These are phyloP conservation scores for Temnothorax rugatulus DNA, from an alignment of 2,888 invertebrate genomes.

Conservation along the genomic window DNA sequence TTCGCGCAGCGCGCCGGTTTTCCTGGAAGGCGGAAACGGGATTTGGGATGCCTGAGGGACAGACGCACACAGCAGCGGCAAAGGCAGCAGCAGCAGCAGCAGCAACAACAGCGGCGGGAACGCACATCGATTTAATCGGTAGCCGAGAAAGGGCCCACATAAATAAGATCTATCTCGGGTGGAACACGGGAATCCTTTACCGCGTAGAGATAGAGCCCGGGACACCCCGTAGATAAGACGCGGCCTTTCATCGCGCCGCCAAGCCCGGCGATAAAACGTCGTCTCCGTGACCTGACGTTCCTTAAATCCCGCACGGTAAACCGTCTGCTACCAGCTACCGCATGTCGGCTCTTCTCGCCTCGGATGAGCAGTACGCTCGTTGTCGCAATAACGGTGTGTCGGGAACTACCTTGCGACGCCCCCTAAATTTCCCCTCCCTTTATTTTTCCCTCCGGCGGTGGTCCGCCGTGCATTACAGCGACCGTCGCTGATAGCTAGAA, in stretches of 20 bases:
- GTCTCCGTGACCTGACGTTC: slow-evolving; percentile 78
- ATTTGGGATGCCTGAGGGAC: slow-evolving; percentile 64
- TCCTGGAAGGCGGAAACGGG: slow-evolving; percentile 79
- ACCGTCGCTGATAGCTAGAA: not conserved
- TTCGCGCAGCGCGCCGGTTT: slow-evolving; percentile 65
- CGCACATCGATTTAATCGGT: slow-evolving; percentile 83
- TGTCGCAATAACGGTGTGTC: slow-evolving; percentile 37
- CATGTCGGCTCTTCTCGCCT: slow-evolving; percentile 71
- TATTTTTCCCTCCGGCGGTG: not conserved
- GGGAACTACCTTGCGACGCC: slow-evolving; percentile 3
- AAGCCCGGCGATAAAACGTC: slow-evolving; percentile 78
- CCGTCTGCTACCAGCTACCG: slow-evolving; percentile 68
- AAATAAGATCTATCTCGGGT: slow-evolving; percentile 85
- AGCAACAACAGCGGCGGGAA: slow-evolving; percentile 51
- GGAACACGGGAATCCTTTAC: slow-evolving; percentile 86
- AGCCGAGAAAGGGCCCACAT: slow-evolving; percentile 82
- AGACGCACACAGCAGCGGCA: slow-evolving; percentile 35
- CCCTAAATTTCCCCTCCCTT: not conserved
- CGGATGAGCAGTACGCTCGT: slow-evolving; percentile 42
- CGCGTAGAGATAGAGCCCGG: slow-evolving; percentile 81
- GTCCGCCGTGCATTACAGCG: not conserved
- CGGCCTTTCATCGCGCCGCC: slow-evolving; percentile 83
- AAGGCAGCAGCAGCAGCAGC: not conserved
- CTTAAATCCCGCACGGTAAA: slow-evolving; percentile 71
- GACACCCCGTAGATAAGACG: slow-evolving; percentile 82